Base-by-base conservation (phyloP, 1,140 invertebrate species). In the Scaptomyza graminum region DNA sequence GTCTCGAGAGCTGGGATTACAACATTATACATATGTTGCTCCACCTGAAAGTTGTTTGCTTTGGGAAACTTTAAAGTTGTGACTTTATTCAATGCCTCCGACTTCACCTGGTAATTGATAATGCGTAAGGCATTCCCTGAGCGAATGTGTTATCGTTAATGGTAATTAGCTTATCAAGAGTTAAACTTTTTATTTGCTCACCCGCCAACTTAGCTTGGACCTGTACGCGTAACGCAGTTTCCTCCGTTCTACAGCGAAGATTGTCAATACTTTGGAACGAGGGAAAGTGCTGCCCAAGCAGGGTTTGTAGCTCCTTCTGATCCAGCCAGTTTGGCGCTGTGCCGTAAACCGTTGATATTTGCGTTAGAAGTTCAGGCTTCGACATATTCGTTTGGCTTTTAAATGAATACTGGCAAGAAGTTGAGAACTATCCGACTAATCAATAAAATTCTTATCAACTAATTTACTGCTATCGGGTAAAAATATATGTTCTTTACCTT, bases 61-160 rank as follows among this genome's bases (percentile, higher is more conserved):
- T 51, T 46, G 18, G 84, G 64, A 8, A 76, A 49, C 37, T 62
- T 79, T 0, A 55, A 22, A 3, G 16, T 12, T 1, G 16, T 44
- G 15, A 0, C 6, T 1, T 59, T 56, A 0, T n/a, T 15, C 0
- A 50, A 13, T 12, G 76, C 39, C n/a, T 47, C 5, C 0, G 83
- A 83, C 13, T 88, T 87, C 3, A 88, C 28, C 22, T 76, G 52
- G 43, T 61, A 83, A 37, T 64, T 83, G 3, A 76, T 11, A 7
- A n/a, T 39, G 0, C 74, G 63, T n/a, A 41, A 49, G 3, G 22
- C 34, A 18, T 72, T 72, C 6, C 18, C 75, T 85, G 12, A 31
- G 6, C 0, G 0, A 41, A n/a, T 2, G 6, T 3, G 12, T 59
- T 8, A 34, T 9, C 2, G 1, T 49, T 50, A 49, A 25, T 31